Evolutionary conservation across 2,113 vertebrate genomes (phyloP), one percentile per base, ranked within the genome.

Genomic region (Periophthalmodon schlosseri): DNA sequence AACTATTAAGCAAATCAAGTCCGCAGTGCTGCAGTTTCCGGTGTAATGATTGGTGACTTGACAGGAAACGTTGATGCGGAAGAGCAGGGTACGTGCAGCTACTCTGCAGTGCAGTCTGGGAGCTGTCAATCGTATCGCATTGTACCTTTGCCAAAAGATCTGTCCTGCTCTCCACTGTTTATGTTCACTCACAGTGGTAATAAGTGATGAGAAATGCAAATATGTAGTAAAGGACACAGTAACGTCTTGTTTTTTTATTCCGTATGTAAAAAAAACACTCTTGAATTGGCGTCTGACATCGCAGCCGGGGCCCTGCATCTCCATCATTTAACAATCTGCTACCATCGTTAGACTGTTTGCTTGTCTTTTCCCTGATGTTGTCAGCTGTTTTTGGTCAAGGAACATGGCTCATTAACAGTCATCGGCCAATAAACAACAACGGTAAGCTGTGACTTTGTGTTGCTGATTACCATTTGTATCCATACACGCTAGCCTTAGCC

Each of bases 71-170:
- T 77, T 16, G 54, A 83, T 75, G 86, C 87, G 87, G 86, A 90
- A 85, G 84, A 24, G 4, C 16, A 7, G 49, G 60, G 47, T 69
- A 7, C 72, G 87, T 70, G 86, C 73, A 77, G 74, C 64, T 58
- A 18, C 57, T 85, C 89, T 87, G 91, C 90, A 90, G 86, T 92
- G 91, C 86, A 86, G 91, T 86, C 81, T 90, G 91, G 88, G 90
- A 92, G 80, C 90, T 93, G 91, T 89, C 87, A 89, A 11, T 72
- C 75, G 52, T 60, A 39, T 77, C 69, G 78, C 84, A 82, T 80
- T 89, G 88, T 85, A 63, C 66, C 58, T 76, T 24, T 70, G 24
- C 21, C 50, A 47, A 66, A 64, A 82, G 65, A 36, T 57, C 66
- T 56, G 77, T 64, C 69, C 68, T 52, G 54, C 68, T 64, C 76